phyloP scores from a whole-genome alignment of 2,797 vertebrate species.

The Falco cherrug region DNA sequence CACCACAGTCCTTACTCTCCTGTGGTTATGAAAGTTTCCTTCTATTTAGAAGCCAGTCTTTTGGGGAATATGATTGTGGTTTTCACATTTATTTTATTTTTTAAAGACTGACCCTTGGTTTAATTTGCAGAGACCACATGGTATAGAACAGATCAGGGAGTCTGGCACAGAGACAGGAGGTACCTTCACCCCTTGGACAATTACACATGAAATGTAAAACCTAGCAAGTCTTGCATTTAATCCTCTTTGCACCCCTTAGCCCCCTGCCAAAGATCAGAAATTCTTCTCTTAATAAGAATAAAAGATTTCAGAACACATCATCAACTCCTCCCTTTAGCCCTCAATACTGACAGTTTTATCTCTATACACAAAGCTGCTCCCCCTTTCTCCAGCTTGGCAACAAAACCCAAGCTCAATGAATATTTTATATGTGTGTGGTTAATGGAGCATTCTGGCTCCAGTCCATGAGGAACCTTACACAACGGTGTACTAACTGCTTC shows the following conservation, averaged over 20 bases:
- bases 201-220: constrained; percentile 68
- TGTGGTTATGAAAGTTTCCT: constrained; percentile 25
- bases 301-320: constrained; percentile 19
- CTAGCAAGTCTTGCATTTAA: constrained; percentile 56
- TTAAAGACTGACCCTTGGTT: constrained; percentile 32
- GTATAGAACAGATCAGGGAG: constrained; percentile 23
- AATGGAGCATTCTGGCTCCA: constrained; percentile 77
- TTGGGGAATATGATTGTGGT: neutral
- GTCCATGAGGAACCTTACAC: constrained; percentile 77
- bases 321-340: constrained; percentile 42
- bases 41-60: neutral
- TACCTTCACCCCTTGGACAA: constrained; percentile 60
- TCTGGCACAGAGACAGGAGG: constrained; percentile 12
- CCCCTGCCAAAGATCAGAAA: constrained; percentile 54
- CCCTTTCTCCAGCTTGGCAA: constrained; percentile 60
- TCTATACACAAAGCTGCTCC: neutral
- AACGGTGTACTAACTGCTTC: constrained; percentile 77
- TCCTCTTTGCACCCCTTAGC: constrained; percentile 48
- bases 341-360: constrained; percentile 46
- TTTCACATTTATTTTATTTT: constrained; percentile 32
- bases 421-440: constrained; percentile 73
- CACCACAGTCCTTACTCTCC: constrained; percentile 17
- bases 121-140: constrained; percentile 25
- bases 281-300: constrained; percentile 12
- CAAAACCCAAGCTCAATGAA: constrained; percentile 75